Conservation (phyloP, 2,113 vertebrate species). For the Stigmatopora nigra region DNA sequence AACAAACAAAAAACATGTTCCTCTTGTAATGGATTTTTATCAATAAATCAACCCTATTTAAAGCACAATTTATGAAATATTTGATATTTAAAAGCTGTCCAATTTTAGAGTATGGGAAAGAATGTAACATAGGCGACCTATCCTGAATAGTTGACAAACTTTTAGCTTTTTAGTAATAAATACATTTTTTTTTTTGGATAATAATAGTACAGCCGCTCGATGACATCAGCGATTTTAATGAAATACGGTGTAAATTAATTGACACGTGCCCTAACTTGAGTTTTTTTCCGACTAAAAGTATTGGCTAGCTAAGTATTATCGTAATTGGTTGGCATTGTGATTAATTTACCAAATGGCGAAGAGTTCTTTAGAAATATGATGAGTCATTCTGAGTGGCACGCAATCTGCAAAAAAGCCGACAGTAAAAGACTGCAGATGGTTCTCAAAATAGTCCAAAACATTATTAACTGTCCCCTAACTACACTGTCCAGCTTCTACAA, state of each 20-base stretch:
- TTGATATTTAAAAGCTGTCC: slow-evolving; percentile 13
- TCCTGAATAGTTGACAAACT: background rate
- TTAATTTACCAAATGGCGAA: no score
- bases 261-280: no score
- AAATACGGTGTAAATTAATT: background rate
- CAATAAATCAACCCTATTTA: slow-evolving; percentile 15
- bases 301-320: no score
- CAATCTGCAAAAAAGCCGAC: no score
- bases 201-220: background rate
- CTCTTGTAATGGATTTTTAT: slow-evolving; percentile 1
- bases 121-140: background rate
- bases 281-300: no score
- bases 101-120: slow-evolving; percentile 7
- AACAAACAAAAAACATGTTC: background rate
- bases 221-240: background rate
- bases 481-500: no score
- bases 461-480: no score
- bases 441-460: no score
- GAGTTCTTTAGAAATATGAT: no score
- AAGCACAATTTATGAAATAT: slow-evolving; percentile 6
- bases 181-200: background rate
- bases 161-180: background rate
- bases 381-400: no score
- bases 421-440: no score
- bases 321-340: no score